Evolutionary conservation across 2,113 vertebrate species (phyloP).

Genomic region (Arenaria interpres): DNA sequence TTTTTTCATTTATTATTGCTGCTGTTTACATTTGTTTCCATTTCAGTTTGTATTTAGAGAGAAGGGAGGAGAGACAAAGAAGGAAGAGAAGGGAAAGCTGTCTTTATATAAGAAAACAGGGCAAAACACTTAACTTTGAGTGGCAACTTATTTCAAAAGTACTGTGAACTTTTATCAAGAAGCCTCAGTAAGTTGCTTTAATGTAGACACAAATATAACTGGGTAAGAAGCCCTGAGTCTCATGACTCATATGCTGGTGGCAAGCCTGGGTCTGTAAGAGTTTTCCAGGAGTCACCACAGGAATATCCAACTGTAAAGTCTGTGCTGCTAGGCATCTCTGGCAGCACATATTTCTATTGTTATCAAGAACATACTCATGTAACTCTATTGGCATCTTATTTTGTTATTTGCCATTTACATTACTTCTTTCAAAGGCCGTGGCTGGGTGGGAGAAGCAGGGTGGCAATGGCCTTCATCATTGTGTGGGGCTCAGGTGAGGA

Average conservation of each 20-base stretch:
- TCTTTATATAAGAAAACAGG: not conserved
- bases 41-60: not conserved
- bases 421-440: not conserved
- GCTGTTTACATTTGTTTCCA: not conserved
- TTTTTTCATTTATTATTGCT: not conserved
- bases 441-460: not conserved
- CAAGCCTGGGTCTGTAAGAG: not conserved
- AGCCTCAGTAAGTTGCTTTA: not conserved
- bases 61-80: not conserved
- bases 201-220: not conserved
- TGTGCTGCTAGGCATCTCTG: not conserved
- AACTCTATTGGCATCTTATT: not conserved
- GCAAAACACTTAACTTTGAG: not conserved
- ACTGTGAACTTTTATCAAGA: not conserved
- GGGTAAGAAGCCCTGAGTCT: not conserved
- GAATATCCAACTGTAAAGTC: not conserved
- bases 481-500: not conserved
- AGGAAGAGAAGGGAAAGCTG: not conserved
- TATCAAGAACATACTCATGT: not conserved
- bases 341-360: not conserved
- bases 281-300: not conserved
- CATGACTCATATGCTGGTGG: not conserved
- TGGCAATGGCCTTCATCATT: fast-evolving
- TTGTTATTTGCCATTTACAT: not conserved
- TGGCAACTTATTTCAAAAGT: not conserved